A percentile compares a stretch with the other conserved stretches of the same genome.
Evolutionary conservation across 2,888 invertebrate genomes (phyloP).

Genomic region (Argyresthia albistria): DNA sequence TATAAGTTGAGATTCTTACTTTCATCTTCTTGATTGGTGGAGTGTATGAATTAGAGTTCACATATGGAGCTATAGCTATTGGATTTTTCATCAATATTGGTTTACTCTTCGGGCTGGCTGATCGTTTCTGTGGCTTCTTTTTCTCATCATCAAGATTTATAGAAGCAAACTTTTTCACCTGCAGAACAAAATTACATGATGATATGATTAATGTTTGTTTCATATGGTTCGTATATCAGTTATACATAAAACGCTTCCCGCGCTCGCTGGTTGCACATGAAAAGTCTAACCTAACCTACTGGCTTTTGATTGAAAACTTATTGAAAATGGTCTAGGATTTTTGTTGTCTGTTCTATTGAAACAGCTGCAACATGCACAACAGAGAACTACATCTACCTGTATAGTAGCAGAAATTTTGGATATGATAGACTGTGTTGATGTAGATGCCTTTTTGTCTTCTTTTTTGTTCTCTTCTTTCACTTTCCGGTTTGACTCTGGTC

Average conservation of each 20-base stretch:
- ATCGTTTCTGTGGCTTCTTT: conserved; percentile 42
- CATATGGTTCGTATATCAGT: no score
- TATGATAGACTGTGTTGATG: conserved; percentile 21
- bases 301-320: no score
- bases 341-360: no score
- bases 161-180: conserved; percentile 63
- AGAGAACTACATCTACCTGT: conserved; percentile 31
- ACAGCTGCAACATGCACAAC: no score
- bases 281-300: no score
- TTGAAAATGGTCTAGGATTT: no score
- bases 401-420: conserved; percentile 52
- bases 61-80: conserved; percentile 24
- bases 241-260: no score
- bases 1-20: conserved; percentile 28
- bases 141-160: conserved; percentile 41
- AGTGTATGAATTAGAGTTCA: conserved; percentile 18
- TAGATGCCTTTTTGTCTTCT: conserved; percentile 14
- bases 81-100: conserved; percentile 34
- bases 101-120: conserved; percentile 44
- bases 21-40: conserved; percentile 34
- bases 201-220: no score
- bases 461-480: conserved; percentile 26
- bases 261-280: no score
- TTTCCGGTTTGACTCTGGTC: conserved; percentile 16
- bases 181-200: neutral